Base-by-base conservation (phyloP, 2,797 vertebrate genomes). In the Pangasius djambal region DNA sequence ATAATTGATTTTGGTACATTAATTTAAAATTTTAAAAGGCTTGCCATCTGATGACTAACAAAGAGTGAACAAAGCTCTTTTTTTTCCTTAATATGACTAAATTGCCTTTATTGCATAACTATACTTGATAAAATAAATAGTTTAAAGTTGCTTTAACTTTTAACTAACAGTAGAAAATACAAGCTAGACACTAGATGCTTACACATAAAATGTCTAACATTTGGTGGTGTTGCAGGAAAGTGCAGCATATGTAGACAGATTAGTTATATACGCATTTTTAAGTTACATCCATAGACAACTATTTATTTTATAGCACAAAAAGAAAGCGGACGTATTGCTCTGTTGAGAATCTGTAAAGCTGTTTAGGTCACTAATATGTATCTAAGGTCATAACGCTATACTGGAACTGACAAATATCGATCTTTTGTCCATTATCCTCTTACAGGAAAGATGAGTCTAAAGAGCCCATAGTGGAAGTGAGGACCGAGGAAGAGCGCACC, bases 381-480 rank as follows among this genome's bases (percentile, higher is more conserved):
- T 5, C 61, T 50, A 84, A 12, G 63, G 16, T 83, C 59, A 65
- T 44, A 48, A 48, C 4, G 52, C 1, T 85, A n/a, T 22, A 85
- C 61, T 22, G 4, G 9, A 52, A 34, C 63, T 85, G 48, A 37
- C 3, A 37, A 40, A 72, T 85, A 85, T 34, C 0, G 20, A 72
- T 85, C 9, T 70, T 25, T 34, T 72, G 6, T 55, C 48, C 50
- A 57, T 85, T 28, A 70, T 90, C 82, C 25, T 1, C 65, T 85
- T 91, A 91, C 96, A 99, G 99, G 94, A 99, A 99, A 94, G 98
- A 99, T 1, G 98, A 99, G 88, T 99, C 98, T 10, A 99, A 99
- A 95, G 99, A 99, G 94, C 98, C 98, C 13, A 99, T 99, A 22
- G 99, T 99, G 90, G 98, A 99, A 92, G 98, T 99, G 91, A 96